Evolutionary conservation across 2,113 vertebrate species (phyloP).

Genomic region (Ptyas mucosa): DNA sequence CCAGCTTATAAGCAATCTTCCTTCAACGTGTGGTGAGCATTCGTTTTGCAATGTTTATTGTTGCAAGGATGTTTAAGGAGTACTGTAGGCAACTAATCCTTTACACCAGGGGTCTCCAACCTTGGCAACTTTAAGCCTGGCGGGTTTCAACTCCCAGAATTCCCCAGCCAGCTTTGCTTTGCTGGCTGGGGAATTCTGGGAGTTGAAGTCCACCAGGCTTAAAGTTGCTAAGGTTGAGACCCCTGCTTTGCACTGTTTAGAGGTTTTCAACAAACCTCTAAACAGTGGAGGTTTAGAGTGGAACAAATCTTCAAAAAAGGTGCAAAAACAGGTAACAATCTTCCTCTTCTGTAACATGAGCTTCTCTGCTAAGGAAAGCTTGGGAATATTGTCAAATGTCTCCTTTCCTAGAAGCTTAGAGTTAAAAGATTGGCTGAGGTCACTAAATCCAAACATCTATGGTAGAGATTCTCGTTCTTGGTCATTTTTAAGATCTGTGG

Average conservation of each 20-base stretch:
- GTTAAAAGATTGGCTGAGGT: not conserved
- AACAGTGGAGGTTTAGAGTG: too few species aligned
- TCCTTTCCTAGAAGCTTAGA: not conserved
- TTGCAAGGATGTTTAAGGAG: not conserved
- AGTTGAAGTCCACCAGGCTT: too few species aligned
- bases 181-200: too few species aligned
- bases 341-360: not conserved
- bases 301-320: too few species aligned
- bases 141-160: too few species aligned
- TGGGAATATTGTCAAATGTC: not conserved
- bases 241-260: too few species aligned
- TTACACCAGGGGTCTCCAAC: not conserved
- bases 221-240: too few species aligned
- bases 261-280: not conserved
- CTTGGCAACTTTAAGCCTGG: too few species aligned
- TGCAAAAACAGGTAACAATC: too few species aligned
- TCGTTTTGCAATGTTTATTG: not conserved
- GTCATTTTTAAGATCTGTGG: not conserved
- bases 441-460: not conserved
- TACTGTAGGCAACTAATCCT: not conserved
- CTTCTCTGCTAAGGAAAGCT: too few species aligned
- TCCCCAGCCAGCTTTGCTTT: too few species aligned
- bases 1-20: not conserved
- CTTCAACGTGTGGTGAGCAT: not conserved
- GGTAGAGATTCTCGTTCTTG: not conserved